phyloP scores from a whole-genome alignment of 2,113 vertebrate species.

The Otolemur garnettii region DNA sequence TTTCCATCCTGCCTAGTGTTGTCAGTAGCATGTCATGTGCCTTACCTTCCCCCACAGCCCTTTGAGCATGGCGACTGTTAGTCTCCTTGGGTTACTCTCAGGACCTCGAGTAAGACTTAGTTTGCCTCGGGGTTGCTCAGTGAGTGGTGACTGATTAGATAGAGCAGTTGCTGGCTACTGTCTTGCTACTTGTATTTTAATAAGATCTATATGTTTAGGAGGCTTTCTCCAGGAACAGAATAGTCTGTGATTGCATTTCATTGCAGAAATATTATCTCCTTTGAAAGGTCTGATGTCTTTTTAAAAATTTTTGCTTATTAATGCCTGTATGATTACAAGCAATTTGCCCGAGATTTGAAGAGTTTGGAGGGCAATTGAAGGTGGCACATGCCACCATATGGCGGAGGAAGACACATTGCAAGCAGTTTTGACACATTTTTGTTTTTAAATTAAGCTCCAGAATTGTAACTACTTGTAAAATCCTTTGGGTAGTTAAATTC shows the following conservation, averaged over 20 bases:
- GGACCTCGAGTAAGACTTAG: neutral
- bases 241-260: slow-evolving; percentile 53
- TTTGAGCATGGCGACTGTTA: neutral
- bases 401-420: neutral
- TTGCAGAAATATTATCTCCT: neutral
- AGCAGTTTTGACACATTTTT: slow-evolving; percentile 58
- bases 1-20: neutral
- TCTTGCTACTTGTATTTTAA: neutral
- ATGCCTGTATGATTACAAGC: slow-evolving; percentile 38
- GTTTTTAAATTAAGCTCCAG: slow-evolving; percentile 69
- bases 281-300: slow-evolving; percentile 35
- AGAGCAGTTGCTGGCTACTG: neutral
- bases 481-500: slow-evolving; percentile 66
- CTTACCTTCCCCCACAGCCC: neutral
- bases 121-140: neutral
- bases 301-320: slow-evolving; percentile 33
- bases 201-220: neutral
- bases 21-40: neutral
- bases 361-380: slow-evolving; percentile 47
- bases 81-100: no score
- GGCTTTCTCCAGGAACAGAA: slow-evolving; percentile 22
- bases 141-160: neutral
- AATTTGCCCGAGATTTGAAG: slow-evolving; percentile 42
- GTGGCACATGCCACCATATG: slow-evolving; percentile 52
- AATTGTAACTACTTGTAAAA: slow-evolving; percentile 63